Conservation (phyloP, 2,888 invertebrate genomes). For the Callinectes sapidus region DNA sequence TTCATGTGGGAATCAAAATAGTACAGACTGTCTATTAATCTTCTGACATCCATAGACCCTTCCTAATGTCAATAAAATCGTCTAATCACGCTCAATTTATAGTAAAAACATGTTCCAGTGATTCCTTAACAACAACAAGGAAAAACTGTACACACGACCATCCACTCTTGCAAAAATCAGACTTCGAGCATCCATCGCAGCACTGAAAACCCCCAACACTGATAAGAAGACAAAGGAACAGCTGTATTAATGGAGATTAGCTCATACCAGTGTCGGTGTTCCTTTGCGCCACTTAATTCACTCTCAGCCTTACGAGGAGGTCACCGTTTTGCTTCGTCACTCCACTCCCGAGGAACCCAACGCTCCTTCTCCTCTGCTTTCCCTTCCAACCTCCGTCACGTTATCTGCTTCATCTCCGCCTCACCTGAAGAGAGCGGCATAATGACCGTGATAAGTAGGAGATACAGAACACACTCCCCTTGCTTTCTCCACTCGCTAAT, state of each 20-base stretch:
- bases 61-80: no score
- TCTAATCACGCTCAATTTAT: no score
- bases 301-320: neutral
- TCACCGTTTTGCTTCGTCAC: neutral
- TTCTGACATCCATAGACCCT: no score
- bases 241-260: neutral
- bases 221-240: slow-evolving; percentile 10
- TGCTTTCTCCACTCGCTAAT: slow-evolving; percentile 24
- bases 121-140: no score
- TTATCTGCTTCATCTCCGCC: neutral
- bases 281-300: slow-evolving; percentile 5
- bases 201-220: neutral
- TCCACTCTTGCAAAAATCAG: neutral
- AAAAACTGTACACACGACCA: neutral
- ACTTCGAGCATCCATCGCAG: neutral
- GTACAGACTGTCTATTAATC: no score
- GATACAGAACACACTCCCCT: neutral
- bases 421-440: neutral
- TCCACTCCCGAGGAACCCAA: neutral
- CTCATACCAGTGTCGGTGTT: neutral
- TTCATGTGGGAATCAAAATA: no score
- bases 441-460: slow-evolving; percentile 1
- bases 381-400: neutral
- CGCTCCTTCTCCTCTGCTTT: neutral
- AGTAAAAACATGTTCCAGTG: no score